Percentiles rank a stretch among this genome's conserved stretches.
Conservation (phyloP, 2,113 vertebrate species). For the Rattus norvegicus region GRCr8 NC_086033.1:92071501-92072000, state of each 20-base stretch:
- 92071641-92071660: neutral
- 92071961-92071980: neutral
- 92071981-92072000: neutral
- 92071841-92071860: constrained; percentile 34
- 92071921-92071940: constrained; percentile 19
- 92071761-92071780: neutral
- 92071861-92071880: neutral
- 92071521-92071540: neutral
- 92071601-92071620: neutral
- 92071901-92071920: neutral
- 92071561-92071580: neutral
- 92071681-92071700: neutral
- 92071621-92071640: neutral
- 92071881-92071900: neutral
- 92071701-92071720: neutral
- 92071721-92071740: neutral
- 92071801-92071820: neutral
- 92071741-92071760: constrained; percentile 29
- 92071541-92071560: neutral
- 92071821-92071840: neutral
- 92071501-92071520: neutral
- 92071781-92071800: neutral
- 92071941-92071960: neutral
- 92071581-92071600: neutral
- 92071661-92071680: neutral